Evolutionary conservation across 1,140 invertebrate species (phyloP).

Genomic region (Pissodes strobi): DNA sequence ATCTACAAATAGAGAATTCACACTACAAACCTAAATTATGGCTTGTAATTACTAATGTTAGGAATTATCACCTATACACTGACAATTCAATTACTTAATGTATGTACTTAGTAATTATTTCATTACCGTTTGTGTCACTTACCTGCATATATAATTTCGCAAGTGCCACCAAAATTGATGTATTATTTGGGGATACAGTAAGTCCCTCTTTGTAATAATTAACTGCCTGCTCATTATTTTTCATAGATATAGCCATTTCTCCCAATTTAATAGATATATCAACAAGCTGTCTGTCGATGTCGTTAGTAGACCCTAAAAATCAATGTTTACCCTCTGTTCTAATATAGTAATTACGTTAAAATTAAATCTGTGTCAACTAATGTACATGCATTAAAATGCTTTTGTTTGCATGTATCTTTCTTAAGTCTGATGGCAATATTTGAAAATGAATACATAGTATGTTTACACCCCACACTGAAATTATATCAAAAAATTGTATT

Average conservation of each 20-base stretch:
- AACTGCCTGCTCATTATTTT: constrained; percentile 69
- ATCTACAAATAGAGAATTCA: constrained; percentile 60
- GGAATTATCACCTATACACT: too few species aligned
- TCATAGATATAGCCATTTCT: constrained; percentile 52
- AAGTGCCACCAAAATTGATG: constrained; percentile 73
- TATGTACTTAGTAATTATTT: too few species aligned
- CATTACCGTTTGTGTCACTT: too few species aligned
- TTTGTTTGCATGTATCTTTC: too few species aligned
- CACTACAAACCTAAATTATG: neutral
- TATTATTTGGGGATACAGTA: constrained; percentile 76
- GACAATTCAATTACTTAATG: too few species aligned
- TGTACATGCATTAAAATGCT: too few species aligned
- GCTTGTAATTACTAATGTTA: neutral
- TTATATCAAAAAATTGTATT: too few species aligned
- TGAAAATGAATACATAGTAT: too few species aligned
- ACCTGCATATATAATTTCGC: constrained; percentile 87
- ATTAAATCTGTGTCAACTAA: too few species aligned
- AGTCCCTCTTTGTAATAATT: constrained; percentile 85
- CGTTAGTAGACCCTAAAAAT: constrained; percentile 42
- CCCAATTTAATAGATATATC: constrained; percentile 55
- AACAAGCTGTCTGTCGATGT: constrained; percentile 35
- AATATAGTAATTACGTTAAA: neutral
- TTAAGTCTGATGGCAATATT: too few species aligned
- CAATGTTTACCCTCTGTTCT: neutral
- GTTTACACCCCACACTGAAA: too few species aligned